Base-by-base conservation (phyloP, 2,113 vertebrate species). In the Suncus etruscus region DNA sequence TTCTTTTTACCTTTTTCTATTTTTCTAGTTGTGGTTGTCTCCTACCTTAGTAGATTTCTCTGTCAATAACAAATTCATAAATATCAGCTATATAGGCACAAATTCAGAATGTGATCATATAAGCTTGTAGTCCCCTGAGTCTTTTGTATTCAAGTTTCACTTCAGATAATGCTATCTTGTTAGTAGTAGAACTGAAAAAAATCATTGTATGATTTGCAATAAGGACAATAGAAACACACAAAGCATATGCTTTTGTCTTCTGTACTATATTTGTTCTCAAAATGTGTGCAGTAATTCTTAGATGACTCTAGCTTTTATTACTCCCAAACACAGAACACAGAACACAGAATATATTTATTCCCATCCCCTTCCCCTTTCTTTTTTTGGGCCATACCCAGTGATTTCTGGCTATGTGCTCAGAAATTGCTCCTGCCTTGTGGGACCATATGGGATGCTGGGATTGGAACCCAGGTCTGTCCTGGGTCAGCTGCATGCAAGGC, bases 121-220 rank as follows among this genome's bases (percentile, higher is more conserved):
- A 66, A 14, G 75, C 6, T 61, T 39, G 7, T 0, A 48, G 47
- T 25, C 20, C 51, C 48, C 18, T 48, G 58, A n/a, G 2, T 54
- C 7, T 69, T 75, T 27, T 25, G 47, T 3, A 29, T 22, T 86
- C 27, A 39, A 12, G 27, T 50, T 77, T 22, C 14, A 78, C 8
- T 2, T 18, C 9, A 27, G 32, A 24, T 2, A 12, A 4, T 73
- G 11, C 12, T 20, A 16, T 11, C 29, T 66, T 45, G 27, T 24
- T 29, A 11, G 22, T 6, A 16, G 45, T 3, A 11, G 76, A 86
- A 54, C 29, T 20, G 32, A n/a, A 50, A 75, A 39, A 58, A 9
- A 8, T 4, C 16, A 18, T 14, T 0, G n/a, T 1, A 0, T 3
- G 5, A 27, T 22, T 14, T 20, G 12, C n/a, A 50, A 8, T 8